These are phyloP conservation scores for Stercorarius parasiticus DNA, from an alignment of 2,113 vertebrate genomes.

Conservation along the genomic window DNA sequence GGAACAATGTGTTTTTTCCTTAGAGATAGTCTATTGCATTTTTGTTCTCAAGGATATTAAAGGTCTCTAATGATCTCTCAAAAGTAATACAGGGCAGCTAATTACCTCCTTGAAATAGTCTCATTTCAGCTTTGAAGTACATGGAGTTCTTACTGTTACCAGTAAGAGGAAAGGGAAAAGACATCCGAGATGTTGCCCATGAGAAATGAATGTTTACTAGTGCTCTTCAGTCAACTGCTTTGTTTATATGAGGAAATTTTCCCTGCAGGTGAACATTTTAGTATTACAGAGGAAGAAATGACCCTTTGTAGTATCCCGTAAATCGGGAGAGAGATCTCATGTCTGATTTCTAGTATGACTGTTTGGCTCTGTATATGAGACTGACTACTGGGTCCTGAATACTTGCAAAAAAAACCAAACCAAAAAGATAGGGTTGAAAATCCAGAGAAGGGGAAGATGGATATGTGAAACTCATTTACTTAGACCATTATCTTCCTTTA, in stretches of 20 bases:
- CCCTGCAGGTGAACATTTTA: not conserved
- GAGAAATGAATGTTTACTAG: not conserved
- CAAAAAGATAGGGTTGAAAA: not conserved
- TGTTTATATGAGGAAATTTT: not conserved
- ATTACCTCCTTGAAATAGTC: constrained; percentile 39
- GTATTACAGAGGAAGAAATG: not conserved
- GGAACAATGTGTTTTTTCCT: constrained; percentile 3
- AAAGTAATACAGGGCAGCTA: constrained; percentile 36
- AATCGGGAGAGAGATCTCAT: not conserved
- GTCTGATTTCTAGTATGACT: not conserved
- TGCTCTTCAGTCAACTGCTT: not conserved
- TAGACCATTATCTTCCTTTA: not conserved
- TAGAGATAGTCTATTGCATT: not conserved
- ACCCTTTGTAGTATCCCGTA: not conserved
- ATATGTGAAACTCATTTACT: not conserved
- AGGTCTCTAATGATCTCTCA: constrained; percentile 34
- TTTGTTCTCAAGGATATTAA: constrained; percentile 26
- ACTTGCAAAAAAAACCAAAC: not conserved
- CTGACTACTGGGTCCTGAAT: not conserved
- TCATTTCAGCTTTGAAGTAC: not conserved
- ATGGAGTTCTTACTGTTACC: not conserved
- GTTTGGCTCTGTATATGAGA: rapidly evolving
- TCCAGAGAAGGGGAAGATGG: not conserved
- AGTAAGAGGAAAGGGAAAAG: not conserved
- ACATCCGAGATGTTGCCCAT: not conserved